phyloP scores from a whole-genome alignment of 2,113 vertebrate genomes.

The Pontoporia blainvillei region DNA sequence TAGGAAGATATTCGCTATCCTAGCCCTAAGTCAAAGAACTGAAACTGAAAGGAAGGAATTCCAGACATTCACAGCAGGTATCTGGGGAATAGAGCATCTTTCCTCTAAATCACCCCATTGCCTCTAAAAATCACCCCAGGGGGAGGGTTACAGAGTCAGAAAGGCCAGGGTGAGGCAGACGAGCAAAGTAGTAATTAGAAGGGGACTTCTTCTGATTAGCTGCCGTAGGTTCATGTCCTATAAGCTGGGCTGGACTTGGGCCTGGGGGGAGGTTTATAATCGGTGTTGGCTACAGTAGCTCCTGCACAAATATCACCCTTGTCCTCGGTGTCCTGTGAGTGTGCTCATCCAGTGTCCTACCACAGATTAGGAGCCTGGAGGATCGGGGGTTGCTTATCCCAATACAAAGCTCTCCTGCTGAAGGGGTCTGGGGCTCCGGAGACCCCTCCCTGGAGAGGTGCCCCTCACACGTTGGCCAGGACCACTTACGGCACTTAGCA shows the following conservation, averaged over 20 bases:
- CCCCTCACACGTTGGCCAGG: no score
- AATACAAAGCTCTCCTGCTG: background rate
- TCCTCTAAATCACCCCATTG: background rate
- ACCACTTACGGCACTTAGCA: background rate
- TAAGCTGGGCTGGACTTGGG: background rate
- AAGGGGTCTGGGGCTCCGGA: background rate
- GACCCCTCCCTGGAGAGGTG: background rate
- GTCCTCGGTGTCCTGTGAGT: no score
- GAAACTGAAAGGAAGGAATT: background rate
- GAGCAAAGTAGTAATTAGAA: no score
- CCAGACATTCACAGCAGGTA: background rate
- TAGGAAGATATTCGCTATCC: background rate
- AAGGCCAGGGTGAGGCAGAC: background rate
- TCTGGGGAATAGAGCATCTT: background rate
- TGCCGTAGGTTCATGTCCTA: rapidly evolving
- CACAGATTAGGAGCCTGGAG: no score
- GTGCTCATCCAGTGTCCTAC: background rate
- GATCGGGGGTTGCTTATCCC: background rate
- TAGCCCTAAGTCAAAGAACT: background rate
- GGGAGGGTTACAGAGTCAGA: background rate
- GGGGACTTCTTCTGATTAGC: background rate
- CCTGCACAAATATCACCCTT: no score
- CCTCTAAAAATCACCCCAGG: background rate
- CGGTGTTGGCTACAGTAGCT: background rate
- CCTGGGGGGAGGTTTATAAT: no score